Conservation (phyloP, 2,888 invertebrate genomes). For the Iselma pallidipennis region DNA sequence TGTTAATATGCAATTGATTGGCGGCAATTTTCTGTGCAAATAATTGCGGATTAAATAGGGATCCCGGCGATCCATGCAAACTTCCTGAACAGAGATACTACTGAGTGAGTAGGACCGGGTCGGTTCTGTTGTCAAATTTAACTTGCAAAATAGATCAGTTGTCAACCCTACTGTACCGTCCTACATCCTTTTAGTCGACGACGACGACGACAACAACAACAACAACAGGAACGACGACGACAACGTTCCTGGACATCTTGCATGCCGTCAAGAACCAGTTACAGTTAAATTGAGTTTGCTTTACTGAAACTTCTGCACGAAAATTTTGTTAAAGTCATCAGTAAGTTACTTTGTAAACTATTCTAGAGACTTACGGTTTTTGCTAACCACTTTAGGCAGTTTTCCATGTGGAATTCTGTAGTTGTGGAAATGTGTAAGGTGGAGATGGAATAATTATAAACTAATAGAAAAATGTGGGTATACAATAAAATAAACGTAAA, state of each 20-base stretch:
- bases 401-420: neutral
- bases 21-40: constrained; percentile 38
- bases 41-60: constrained; percentile 28
- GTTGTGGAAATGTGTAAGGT: neutral
- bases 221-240: neutral
- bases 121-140: constrained; percentile 38
- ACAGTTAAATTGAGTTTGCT: constrained; percentile 50
- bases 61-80: constrained; percentile 23
- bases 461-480: no score
- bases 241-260: constrained; percentile 39
- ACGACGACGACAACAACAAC: neutral
- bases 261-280: constrained; percentile 46
- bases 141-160: constrained; percentile 52
- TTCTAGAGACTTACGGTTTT: constrained; percentile 12
- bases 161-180: constrained; percentile 38
- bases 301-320: constrained; percentile 39
- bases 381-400: neutral
- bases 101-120: constrained; percentile 11
- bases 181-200: constrained; percentile 26
- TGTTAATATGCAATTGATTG: constrained; percentile 31
- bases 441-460: neutral
- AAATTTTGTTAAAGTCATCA: constrained; percentile 39
- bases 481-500: neutral
- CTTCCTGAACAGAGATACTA: constrained; percentile 30
- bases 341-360: constrained; percentile 26